phyloP scores from a whole-genome alignment of 23 tunicate genomes.

The Clavelina lepadiformis region DNA sequence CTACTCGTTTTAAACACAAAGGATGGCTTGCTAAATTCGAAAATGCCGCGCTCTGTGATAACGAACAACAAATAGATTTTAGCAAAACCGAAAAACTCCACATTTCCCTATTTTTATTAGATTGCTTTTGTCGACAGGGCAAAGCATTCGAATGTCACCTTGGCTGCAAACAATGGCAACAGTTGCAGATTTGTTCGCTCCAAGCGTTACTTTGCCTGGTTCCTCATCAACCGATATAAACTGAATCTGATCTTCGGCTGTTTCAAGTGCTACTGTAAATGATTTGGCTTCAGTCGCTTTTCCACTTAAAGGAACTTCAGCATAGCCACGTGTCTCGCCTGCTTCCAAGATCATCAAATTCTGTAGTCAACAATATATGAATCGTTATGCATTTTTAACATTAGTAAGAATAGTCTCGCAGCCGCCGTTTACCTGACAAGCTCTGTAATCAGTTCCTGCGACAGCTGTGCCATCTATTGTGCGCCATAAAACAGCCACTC shows the following conservation, averaged over 20 bases:
- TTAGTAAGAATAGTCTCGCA: no score
- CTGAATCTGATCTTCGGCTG: constrained; percentile 1
- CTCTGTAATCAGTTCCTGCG: constrained; percentile 66
- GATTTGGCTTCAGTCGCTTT: constrained; percentile 58
- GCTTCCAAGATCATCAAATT: constrained; percentile 50
- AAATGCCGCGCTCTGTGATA: constrained; percentile 77
- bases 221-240: constrained; percentile 1
- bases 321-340: constrained; percentile 42
- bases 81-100: no score
- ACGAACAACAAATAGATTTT: no score
- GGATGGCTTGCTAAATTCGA: constrained; percentile 97
- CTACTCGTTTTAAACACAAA: constrained; percentile 56
- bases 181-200: constrained; percentile 40
- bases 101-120: background rate
- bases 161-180: constrained; percentile 73
- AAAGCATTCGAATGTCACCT: constrained; percentile 30
- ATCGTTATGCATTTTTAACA: no score
- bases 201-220: constrained; percentile 52
- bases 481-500: constrained; percentile 46
- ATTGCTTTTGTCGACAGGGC: background rate
- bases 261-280: constrained; percentile 42
- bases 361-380: no score
- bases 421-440: constrained; percentile 35
- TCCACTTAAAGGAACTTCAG: constrained; percentile 73
- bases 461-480: constrained; percentile 85